Conservation (phyloP, 2,888 invertebrate genomes). For the Dryobota labecula region DNA sequence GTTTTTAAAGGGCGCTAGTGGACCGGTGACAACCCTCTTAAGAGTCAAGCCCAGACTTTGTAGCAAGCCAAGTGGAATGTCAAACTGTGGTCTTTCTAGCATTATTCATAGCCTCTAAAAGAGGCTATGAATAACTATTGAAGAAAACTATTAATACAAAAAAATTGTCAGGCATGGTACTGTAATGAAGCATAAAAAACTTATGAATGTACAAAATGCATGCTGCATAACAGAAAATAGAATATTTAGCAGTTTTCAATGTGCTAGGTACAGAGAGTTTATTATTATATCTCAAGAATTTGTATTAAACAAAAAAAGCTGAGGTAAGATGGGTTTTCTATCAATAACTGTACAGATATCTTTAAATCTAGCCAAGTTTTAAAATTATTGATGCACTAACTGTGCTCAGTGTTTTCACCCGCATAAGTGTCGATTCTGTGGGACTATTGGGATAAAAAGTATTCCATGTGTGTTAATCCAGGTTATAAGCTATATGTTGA, state of each 20-base stretch:
- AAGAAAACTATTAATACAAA: not conserved
- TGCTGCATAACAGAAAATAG: slow-evolving; percentile 14
- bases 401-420: too few species aligned
- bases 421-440: too few species aligned
- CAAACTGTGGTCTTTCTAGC: too few species aligned
- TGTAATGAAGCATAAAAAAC: slow-evolving; percentile 12
- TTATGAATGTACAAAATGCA: slow-evolving; percentile 4
- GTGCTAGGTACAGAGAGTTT: not conserved
- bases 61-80: too few species aligned
- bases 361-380: not conserved
- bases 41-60: too few species aligned
- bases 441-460: too few species aligned
- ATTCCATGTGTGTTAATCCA: too few species aligned
- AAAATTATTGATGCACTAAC: not conserved
- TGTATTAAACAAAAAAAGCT: not conserved
- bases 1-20: too few species aligned
- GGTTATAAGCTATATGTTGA: too few species aligned
- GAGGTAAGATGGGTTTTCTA: not conserved
- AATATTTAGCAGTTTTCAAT: slow-evolving; percentile 21
- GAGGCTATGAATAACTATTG: too few species aligned
- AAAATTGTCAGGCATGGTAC: not conserved
- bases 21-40: too few species aligned
- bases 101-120: slow-evolving; percentile 12
- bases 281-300: not conserved
- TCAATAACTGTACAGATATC: not conserved